Base-by-base conservation (phyloP, 2,797 vertebrate genomes). In the Chanos chanos region DNA sequence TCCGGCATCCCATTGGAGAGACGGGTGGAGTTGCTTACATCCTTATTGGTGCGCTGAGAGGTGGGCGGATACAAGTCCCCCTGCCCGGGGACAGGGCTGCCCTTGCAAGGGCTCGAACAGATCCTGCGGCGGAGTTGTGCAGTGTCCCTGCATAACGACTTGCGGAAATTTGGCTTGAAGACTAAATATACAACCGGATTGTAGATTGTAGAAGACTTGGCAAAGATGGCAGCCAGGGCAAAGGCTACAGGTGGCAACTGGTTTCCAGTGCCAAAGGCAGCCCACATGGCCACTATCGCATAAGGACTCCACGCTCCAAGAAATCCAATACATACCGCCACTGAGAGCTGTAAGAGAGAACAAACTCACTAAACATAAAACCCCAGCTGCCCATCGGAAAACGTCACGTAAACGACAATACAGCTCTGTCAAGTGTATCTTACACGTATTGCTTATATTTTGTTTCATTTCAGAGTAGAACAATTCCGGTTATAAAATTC, bases 201-300 rank as follows among this genome's bases (percentile, higher is more conserved):
- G 86, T 93, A 92, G 76, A 92, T 83, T 0, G 92, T 92, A 0
- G 93, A 95, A 50, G 93, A 91, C 74, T 94, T 94, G 74, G 93
- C 91, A 31, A 89, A 90, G 25, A 81, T 50, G 0, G 92, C 90
- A 0, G 91, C 91, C 2, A 92, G 40, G 66, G 92, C 92, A 0
- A 93, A 93, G 3, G 82, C 88, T 22, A 86, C 18, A 0, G 84
- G 80, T 0, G 92, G 91, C 44, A 94, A 83, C 8, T 12, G 52
- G 1, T 79, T 68, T 59, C 88, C 65, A 0, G 90, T 85, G 3
- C 87, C 82, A 0, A 93, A 89, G 3, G 86, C 84, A 1, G 91
- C 86, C 90, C 90, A 92, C 77, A 93, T 89, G 19, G 92, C 88
- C 10, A 91, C 56, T 0, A 71, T 28, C 0, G 92, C 91, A 0